Evolutionary conservation across 1,140 invertebrate species (phyloP), one percentile per base, ranked within the genome.

Genomic region (Drosophila ambigua): DNA sequence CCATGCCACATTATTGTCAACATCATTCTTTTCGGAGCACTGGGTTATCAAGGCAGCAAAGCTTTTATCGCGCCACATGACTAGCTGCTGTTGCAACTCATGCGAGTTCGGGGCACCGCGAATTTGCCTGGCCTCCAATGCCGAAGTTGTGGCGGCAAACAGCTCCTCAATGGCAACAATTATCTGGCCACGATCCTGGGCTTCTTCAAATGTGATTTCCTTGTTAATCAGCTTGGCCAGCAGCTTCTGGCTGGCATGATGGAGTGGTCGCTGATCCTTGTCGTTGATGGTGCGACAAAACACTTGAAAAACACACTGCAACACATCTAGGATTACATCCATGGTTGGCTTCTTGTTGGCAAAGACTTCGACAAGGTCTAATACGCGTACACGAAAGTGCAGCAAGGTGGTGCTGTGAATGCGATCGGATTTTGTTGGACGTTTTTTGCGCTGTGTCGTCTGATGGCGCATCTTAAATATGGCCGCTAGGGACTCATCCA

Each of bases 401-500:
- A 87, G 20, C 23, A 87, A 28, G 3, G 55, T 50, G 4, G 82
- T 87, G 48, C 24, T 65, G 13, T 71, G 52, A 3, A 88, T 82
- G 41, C 82, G 83, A 5, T 82, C 79, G 20, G 83, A 78, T 54
- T 82, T 82, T 2, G 78, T 72, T 35, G 50, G 74, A 1, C 66
- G 51, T 16, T 79, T 64, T 28, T 80, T 72, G 7, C 64, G 45
- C 39, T 77, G 59, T 72, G 67, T 0, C 93, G 93, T 5, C 91
- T 90, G 58, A 95, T 13, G 11, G 35, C 35, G 93, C 57, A 94
- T 93, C 79, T 93, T 95, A 80, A 97, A 97, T 2, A 95, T 95
- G 45, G 94, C 93, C 1, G 94, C 94, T 24, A 97, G 88, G 2
- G 95, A 95, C 75, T 94, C 92, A 79, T 97, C 94, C 4, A 97